Percentiles rank a stretch among this genome's conserved stretches.
These are phyloP conservation scores for Ormyrus labotus DNA, from an alignment of 2,888 invertebrate genomes.

Conservation along the genomic window DNA sequence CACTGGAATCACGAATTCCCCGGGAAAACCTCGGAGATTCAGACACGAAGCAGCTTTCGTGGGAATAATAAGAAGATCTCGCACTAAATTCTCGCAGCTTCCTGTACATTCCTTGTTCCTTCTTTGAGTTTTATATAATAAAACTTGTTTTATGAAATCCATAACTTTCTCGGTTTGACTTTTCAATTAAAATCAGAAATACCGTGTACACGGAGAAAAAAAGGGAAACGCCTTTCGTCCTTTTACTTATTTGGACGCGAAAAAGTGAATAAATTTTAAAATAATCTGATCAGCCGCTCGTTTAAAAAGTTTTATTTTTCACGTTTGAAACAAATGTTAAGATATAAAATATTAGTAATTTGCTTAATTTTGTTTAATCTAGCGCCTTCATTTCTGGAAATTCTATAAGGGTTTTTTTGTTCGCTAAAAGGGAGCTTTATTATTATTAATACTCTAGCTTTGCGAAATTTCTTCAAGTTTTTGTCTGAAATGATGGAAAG, in stretches of 20 bases:
- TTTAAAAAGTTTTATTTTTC: too few species aligned
- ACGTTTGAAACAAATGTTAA: too few species aligned
- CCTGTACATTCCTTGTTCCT: not conserved
- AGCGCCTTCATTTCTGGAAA: too few species aligned
- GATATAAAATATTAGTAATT: too few species aligned
- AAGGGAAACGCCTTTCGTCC: too few species aligned
- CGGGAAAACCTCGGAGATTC: conserved; percentile 49
- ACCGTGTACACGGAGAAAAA: too few species aligned
- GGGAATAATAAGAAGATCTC: conserved; percentile 48
- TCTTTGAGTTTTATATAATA: conserved; percentile 24
- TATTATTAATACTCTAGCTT: not conserved
- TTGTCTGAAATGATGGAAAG: conserved; percentile 7
- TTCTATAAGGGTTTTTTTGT: too few species aligned
- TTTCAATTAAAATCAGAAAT: not conserved
- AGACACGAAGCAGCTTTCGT: conserved; percentile 48
- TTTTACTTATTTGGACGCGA: too few species aligned
- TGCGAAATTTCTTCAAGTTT: conserved; percentile 13
- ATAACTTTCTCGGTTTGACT: conserved; percentile 10
- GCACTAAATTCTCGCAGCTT: conserved; percentile 36
- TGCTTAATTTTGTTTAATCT: too few species aligned
- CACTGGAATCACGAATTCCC: conserved; percentile 44
- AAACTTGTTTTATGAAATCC: conserved; percentile 14
- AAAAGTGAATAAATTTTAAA: too few species aligned
- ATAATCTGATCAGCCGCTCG: too few species aligned
- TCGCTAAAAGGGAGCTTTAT: not conserved